Evolutionary conservation across 2,797 vertebrate species (phyloP), one percentile per base, ranked within the genome.

Genomic region (Megaceryle alcyon): DNA sequence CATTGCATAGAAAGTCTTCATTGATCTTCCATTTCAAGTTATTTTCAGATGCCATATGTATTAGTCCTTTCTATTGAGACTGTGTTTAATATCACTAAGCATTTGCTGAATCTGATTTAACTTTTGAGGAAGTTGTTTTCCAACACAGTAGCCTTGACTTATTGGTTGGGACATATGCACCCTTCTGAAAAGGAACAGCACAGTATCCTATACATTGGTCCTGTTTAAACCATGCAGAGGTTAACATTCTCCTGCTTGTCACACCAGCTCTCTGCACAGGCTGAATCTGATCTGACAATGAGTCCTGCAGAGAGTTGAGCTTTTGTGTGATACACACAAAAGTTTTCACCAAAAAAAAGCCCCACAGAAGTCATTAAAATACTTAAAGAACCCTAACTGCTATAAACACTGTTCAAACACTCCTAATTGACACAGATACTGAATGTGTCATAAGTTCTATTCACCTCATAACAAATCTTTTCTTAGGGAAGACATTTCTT

Each of bases 151-250:
- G 21, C 12, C 26, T 73, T 48, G 56, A 60, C 39, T 54, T 35
- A 8, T 19, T 2, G 1, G 12, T 3, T 39, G 35, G 53, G 59
- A 39, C 15, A 14, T 0, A 0, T 9, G 7, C 10, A 4, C 17
- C 2, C 0, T 53, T 37, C 22, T 29, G 41, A 64, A 86, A 41
- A 72, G 22, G 59, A 83, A 1, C 16, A 69, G 10, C 43, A 39
- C 28, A 18, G 8, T 31, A 39, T 21, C 31, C 44, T 18, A 8
- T 17, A 26, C 16, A 6, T 25, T 3, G 9, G 44, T 49, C 44
- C 15, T 33, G 2, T 20, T 92, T 71, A 18, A 61, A n/a, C 43
- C 1, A 3, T 8, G 29, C 33, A 43, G 41, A n/a, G 33, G n/a
- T 85, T 53, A 60, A 64, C 48, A 22, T 0, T 6, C 2, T 83